phyloP scores from a whole-genome alignment of 2,888 invertebrate genomes.

The Gonocerus acuteangulatus region DNA sequence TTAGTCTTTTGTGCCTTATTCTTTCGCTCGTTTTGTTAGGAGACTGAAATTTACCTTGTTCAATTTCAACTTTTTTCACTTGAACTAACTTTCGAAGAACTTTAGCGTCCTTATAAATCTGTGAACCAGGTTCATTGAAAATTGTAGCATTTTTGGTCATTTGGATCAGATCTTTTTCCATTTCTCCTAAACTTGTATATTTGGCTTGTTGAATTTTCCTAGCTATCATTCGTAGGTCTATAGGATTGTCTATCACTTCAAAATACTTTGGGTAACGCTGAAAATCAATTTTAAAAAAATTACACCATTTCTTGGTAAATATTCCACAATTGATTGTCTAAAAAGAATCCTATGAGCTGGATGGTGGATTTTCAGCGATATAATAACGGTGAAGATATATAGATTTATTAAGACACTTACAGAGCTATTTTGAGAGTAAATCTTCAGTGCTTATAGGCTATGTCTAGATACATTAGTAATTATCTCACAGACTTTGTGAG shows the following conservation, averaged over 20 bases:
- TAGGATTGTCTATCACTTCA: conserved; percentile 85
- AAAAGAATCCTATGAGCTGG: background rate
- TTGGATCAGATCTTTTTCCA: conserved; percentile 81
- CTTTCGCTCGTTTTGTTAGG: conserved; percentile 62
- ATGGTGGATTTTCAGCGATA: too few species aligned
- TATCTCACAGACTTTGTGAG: too few species aligned
- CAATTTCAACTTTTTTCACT: conserved; percentile 62
- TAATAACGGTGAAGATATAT: too few species aligned
- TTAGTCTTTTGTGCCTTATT: conserved; percentile 49
- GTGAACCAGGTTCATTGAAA: conserved; percentile 94
- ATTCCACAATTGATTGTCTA: background rate
- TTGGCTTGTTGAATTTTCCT: conserved; percentile 78
- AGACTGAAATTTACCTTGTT: conserved; percentile 52
- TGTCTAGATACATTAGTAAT: too few species aligned
- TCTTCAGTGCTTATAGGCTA: too few species aligned
- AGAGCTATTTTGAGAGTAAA: too few species aligned
- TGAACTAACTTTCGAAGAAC: conserved; percentile 69
- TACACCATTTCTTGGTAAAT: background rate
- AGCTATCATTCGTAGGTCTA: conserved; percentile 89
- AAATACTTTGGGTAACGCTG: conserved; percentile 90
- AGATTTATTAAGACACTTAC: too few species aligned
- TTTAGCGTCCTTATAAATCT: conserved; percentile 92
- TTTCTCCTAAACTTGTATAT: conserved; percentile 69
- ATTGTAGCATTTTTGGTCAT: conserved; percentile 93
- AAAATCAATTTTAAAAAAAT: conserved; percentile 33